Evolutionary conservation across 2,888 invertebrate genomes (phyloP).

Genomic region (Lasioglossum figueresi): DNA sequence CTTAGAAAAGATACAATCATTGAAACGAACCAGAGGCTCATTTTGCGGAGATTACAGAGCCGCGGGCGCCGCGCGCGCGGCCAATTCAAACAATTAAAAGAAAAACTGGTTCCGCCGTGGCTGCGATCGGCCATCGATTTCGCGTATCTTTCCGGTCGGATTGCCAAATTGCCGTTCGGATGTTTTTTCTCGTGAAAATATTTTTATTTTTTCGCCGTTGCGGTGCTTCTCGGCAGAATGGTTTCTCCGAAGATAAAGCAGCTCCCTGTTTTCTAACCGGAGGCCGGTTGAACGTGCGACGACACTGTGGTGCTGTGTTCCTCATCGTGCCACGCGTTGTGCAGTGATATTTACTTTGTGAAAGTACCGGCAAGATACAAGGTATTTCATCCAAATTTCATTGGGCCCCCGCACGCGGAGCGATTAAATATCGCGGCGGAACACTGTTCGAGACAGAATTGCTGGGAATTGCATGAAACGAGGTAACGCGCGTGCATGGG

Average conservation of each 20-base stretch:
- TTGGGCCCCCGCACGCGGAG: neutral
- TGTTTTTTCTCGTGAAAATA: neutral
- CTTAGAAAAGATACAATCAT: slow-evolving; percentile 15
- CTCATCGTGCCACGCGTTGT: slow-evolving; percentile 74
- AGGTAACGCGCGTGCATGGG: slow-evolving; percentile 45
- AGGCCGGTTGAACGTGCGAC: slow-evolving; percentile 70
- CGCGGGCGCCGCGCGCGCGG: slow-evolving; percentile 21
- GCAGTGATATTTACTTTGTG: slow-evolving; percentile 53
- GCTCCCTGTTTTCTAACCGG: slow-evolving; percentile 49
- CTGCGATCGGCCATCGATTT: neutral
- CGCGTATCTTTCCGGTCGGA: too few species aligned
- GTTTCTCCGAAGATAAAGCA: slow-evolving; percentile 56
- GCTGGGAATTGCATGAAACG: neutral
- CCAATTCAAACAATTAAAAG: slow-evolving; percentile 6
- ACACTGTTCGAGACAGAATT: neutral
- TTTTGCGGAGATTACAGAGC: slow-evolving; percentile 2
- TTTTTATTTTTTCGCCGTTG: neutral
- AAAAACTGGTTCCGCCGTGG: slow-evolving; percentile 36
- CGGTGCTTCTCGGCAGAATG: neutral
- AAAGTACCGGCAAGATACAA: slow-evolving; percentile 25
- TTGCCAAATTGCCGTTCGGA: neutral
- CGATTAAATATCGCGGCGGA: neutral
- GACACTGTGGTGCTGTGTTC: slow-evolving; percentile 70
- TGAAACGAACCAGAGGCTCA: slow-evolving; percentile 8
- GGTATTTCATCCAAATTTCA: slow-evolving; percentile 49